A percentile compares a stretch with the other conserved stretches of the same genome.
Evolutionary conservation across 2,113 vertebrate genomes (phyloP).

Genomic region (Pituophis catenifer): DNA sequence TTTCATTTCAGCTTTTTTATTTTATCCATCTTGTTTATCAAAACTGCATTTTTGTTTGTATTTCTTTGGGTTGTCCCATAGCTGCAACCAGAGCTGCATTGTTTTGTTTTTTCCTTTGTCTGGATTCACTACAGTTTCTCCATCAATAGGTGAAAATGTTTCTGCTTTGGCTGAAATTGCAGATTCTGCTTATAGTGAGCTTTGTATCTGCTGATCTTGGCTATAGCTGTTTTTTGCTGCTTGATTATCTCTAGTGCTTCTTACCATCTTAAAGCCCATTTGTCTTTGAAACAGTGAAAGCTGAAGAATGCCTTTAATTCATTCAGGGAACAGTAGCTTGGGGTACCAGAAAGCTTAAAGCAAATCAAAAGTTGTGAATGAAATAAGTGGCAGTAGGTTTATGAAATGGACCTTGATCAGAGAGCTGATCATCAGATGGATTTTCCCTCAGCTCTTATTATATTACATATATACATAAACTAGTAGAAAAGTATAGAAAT

Average conservation of each 20-base stretch:
- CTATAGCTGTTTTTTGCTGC: neutral
- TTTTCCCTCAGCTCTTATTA: constrained; percentile 15
- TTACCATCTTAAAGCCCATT: neutral
- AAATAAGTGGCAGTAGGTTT: neutral
- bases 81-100: neutral
- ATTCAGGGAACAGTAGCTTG: neutral
- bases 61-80: neutral
- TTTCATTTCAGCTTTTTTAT: neutral
- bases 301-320: neutral
- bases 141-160: neutral
- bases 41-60: neutral
- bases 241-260: neutral
- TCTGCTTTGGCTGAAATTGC: neutral
- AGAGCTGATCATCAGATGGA: neutral
- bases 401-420: neutral
- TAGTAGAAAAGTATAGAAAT: neutral
- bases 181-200: neutral
- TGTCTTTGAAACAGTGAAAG: neutral
- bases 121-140: neutral
- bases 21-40: neutral
- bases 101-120: neutral
- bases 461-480: neutral
- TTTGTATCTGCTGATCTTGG: neutral
- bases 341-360: neutral
- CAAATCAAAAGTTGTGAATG: neutral